Percentiles rank a stretch among this genome's conserved stretches.
These are phyloP conservation scores for Quiscalus mexicanus DNA, from an alignment of 2,113 vertebrate species.

Conservation along the genomic window DNA sequence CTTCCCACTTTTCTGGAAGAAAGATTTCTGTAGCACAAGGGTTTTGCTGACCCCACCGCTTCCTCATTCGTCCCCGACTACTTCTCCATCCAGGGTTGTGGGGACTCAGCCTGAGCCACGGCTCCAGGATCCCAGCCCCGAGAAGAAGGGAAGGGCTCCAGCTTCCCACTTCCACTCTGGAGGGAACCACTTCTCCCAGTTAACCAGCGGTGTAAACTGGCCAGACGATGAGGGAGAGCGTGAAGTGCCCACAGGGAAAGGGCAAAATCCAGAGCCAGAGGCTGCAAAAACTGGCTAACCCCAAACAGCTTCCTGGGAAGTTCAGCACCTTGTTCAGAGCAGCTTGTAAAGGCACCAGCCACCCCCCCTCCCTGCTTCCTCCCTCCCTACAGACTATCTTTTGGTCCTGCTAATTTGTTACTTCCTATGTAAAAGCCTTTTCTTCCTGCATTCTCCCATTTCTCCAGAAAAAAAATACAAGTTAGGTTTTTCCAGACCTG, in stretches of 20 bases:
- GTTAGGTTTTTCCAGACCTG: not conserved
- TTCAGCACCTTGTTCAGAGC: not conserved
- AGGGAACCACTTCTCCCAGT: not conserved
- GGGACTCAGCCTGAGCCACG: not conserved
- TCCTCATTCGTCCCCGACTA: not conserved
- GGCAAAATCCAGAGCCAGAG: not conserved
- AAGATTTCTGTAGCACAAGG: not conserved
- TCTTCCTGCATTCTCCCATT: not conserved
- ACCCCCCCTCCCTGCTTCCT: not conserved
- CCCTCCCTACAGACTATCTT: conserved; percentile 1
- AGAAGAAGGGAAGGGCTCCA: not conserved
- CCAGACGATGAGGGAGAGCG: rapidly evolving
- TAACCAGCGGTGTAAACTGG: not conserved
- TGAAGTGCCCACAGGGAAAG: not conserved
- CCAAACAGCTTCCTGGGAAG: not conserved
- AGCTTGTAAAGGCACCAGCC: conserved; percentile 9
- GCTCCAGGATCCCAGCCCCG: not conserved
- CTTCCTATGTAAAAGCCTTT: conserved; percentile 33
- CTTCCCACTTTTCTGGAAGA: not conserved
- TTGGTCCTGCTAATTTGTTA: conserved; percentile 36
- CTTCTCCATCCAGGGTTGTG: not conserved
- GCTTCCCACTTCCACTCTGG: not conserved
- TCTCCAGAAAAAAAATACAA: not conserved
- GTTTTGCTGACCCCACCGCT: conserved; percentile 9
- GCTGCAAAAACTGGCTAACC: not conserved